A percentile compares a stretch with the other conserved stretches of the same genome.
Conservation (phyloP, 2,797 vertebrate species). For the Pagetopsis macropterus region DNA sequence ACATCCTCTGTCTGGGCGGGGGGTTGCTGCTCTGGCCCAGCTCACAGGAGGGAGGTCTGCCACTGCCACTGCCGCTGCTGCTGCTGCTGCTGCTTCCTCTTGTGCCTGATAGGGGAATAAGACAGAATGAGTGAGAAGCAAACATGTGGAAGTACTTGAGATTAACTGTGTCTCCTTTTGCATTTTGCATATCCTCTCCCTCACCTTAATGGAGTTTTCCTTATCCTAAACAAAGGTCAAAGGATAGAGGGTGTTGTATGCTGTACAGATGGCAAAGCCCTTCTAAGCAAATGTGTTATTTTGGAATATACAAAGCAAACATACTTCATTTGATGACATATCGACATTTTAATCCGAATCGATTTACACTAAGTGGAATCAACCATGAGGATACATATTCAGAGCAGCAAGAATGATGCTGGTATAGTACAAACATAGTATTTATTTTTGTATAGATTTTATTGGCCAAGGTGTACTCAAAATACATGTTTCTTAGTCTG, state of each 20-base stretch:
- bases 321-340: no score
- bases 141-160: neutral
- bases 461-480: no score
- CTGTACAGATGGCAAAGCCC: neutral
- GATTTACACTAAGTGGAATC: no score
- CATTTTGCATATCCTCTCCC: neutral
- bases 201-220: neutral
- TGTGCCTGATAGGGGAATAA: slow-evolving; percentile 33
- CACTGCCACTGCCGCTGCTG: slow-evolving; percentile 35
- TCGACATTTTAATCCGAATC: no score
- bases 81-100: slow-evolving; percentile 39
- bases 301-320: no score
- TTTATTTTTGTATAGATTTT: no score
- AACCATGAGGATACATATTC: no score
- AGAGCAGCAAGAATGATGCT: no score
- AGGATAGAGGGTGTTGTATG: neutral
- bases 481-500: no score
- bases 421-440: no score
- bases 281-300: no score
- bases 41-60: slow-evolving; percentile 44
- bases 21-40: slow-evolving; percentile 20
- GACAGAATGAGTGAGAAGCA: slow-evolving; percentile 5
- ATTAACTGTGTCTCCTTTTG: neutral
- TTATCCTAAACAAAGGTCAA: neutral
- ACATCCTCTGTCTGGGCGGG: slow-evolving; percentile 47